phyloP scores from a whole-genome alignment of 2,113 vertebrate genomes.

The Saguinus imperator region DNA sequence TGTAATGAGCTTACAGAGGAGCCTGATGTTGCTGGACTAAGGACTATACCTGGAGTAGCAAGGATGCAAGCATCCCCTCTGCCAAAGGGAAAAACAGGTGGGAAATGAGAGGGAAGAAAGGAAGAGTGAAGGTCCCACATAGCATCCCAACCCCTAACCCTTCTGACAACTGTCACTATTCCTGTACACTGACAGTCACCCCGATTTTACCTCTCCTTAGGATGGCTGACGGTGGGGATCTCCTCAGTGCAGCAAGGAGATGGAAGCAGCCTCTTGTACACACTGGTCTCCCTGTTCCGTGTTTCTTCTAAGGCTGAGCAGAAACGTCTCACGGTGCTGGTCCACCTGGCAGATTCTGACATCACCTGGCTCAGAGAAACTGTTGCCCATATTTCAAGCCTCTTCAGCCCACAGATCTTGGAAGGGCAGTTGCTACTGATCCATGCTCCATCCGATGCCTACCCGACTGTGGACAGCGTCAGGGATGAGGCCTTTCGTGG shows the following conservation, averaged over 20 bases:
- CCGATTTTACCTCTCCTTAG: slow-evolving; percentile 71
- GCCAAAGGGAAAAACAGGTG: neutral
- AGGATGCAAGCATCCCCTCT: no score
- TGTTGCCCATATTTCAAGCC: slow-evolving; percentile 52
- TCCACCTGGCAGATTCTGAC: slow-evolving; percentile 88
- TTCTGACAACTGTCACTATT: neutral
- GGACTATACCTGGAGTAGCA: neutral
- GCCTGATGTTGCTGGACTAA: neutral
- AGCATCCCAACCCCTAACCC: neutral
- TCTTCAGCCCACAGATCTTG: slow-evolving; percentile 84
- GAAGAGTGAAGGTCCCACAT: neutral
- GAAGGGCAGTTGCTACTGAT: slow-evolving; percentile 87
- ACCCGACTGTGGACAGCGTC: slow-evolving; percentile 83
- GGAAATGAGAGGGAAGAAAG: neutral
- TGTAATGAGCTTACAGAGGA: neutral
- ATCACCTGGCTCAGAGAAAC: slow-evolving; percentile 79
- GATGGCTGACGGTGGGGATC: slow-evolving; percentile 87
- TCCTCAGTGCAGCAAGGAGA: slow-evolving; percentile 81
- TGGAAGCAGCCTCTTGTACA: slow-evolving; percentile 85
- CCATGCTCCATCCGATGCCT: slow-evolving; percentile 81
- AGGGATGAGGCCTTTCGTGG: slow-evolving; percentile 79
- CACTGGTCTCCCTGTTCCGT: slow-evolving; percentile 87
- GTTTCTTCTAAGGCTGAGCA: slow-evolving; percentile 86
- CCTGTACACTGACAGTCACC: neutral
- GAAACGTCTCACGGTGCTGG: slow-evolving; percentile 88